Evolutionary conservation across 2,888 invertebrate species (phyloP), one percentile per base, ranked within the genome.

Genomic region (Phyllotreta striolata): DNA sequence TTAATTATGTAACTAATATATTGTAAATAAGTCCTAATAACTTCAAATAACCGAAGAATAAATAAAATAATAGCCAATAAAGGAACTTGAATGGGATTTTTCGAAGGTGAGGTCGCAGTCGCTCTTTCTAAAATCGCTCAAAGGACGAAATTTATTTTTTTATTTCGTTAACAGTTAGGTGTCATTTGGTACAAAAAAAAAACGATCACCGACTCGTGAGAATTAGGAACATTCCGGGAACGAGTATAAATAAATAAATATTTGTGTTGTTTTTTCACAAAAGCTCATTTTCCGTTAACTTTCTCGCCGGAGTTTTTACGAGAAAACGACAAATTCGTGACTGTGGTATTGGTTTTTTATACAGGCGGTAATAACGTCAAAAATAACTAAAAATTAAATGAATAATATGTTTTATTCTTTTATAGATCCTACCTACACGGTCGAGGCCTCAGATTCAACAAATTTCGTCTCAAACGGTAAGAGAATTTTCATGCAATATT

Each of bases 141-240:
- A 61, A 61, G 57, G 47, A 44, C 35, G 14, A 46, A 40, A 55
- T 51, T 52, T 58, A 61, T 67, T 64, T 59, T 57, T 54, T 60
- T 64, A 54, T 63, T 67, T 64, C 51, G 61, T 67, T 67, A 67
- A 54, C 67, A 57, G 24, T 14, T 46, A 44, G 63, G 68, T 72
- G 72, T 64, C 55, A 70, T 70, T 63, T 71, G 66, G 69, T 67
- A 54, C 66, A 69, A 65, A 24, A 24, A 24, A n/a, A 24, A 24
- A 24, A 69, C 66, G 69, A 69, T 72, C 70, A 70, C 71, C 62
- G 68, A 64, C 63, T 66, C 57, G 64, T 72, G 71, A 70, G 69
- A 72, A 72, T 68, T 70, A 66, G 66, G 66, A 62, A 60, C 66
- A 64, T 72, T 70, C 70, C 69, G 58, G 58, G 70, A 72, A 70